Base-by-base conservation (phyloP, 2,888 invertebrate species). In the Blera fallax region DNA sequence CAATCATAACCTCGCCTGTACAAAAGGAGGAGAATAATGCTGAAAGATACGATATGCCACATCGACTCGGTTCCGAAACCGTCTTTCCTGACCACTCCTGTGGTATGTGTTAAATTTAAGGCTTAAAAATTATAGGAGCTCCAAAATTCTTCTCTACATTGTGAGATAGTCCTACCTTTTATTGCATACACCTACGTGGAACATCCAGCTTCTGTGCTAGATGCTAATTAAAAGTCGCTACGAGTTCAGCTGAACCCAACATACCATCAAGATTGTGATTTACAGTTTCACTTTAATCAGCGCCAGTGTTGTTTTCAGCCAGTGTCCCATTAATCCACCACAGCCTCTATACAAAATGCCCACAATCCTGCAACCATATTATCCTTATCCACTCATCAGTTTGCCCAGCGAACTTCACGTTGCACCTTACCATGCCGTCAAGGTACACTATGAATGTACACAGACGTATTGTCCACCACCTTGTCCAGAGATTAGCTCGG, bases 301-400 rank as follows among this genome's bases (percentile, higher is more conserved):
- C n/a, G 43, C 7, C 58, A 65, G 18, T 52, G 37, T 40, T 50
- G 24, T 34, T 58, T 34, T 48, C 72, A 78, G 54, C 72, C 64
- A 54, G 73, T 67, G 74, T 80, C 67, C 54, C 80, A 81, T 74
- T 81, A 81, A 69, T 14, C 43, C 60, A 43, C n/a, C 43, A 43
- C 37, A 58, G 16, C 27, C 45, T 37, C 60, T 29, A 16, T 27
- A 37, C 11, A n/a, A 8, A n/a, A n/a, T n/a, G n/a, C n/a, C n/a
- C n/a, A n/a, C 50, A 58, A 65, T 43, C 24, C 50, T 27, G 18
- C 29, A 24, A 52, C 73, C 52, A 56, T 34, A 58, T 34, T 58
- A 67, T 74, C 43, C 81, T 81, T 81, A 74, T 73, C 77, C 82
- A 56, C 70, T 70, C 72, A 78, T 67, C 78, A 54, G 67, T 40